phyloP scores from a whole-genome alignment of 2,888 invertebrate species.

The Pyrrhosoma nymphula region DNA sequence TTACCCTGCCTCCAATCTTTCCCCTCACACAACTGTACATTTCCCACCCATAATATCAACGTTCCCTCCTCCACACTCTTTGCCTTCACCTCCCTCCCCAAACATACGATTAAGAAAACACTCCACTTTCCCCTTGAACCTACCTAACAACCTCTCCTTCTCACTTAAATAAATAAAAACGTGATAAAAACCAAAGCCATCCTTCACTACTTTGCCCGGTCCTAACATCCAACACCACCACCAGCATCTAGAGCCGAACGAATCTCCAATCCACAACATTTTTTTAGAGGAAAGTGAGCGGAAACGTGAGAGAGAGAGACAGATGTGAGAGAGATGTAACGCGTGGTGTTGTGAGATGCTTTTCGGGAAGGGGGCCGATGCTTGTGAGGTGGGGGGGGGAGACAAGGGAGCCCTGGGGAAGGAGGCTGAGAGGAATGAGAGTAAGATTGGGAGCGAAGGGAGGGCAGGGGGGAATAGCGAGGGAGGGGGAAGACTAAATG shows the following conservation, averaged over 20 bases:
- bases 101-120: not conserved
- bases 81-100: not conserved
- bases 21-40: not conserved
- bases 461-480: too few species aligned
- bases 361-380: too few species aligned
- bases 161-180: too few species aligned
- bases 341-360: too few species aligned
- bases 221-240: not conserved
- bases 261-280: not conserved
- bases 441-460: not conserved
- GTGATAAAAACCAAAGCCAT: not conserved
- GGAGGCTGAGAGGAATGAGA: not conserved
- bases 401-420: not conserved
- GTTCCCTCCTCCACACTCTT: not conserved
- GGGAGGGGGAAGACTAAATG: slow-evolving; percentile 18
- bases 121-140: slow-evolving; percentile 6
- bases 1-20: too few species aligned
- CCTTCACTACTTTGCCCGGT: too few species aligned
- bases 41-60: not conserved
- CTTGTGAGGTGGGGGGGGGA: not conserved
- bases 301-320: not conserved
- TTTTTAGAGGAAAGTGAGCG: not conserved
- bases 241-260: not conserved
- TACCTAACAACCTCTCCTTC: too few species aligned
- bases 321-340: too few species aligned